Percentiles rank a stretch among this genome's conserved stretches.
phyloP scores from a whole-genome alignment of 2,888 invertebrate species.

The Drymonia ruficornis region DNA sequence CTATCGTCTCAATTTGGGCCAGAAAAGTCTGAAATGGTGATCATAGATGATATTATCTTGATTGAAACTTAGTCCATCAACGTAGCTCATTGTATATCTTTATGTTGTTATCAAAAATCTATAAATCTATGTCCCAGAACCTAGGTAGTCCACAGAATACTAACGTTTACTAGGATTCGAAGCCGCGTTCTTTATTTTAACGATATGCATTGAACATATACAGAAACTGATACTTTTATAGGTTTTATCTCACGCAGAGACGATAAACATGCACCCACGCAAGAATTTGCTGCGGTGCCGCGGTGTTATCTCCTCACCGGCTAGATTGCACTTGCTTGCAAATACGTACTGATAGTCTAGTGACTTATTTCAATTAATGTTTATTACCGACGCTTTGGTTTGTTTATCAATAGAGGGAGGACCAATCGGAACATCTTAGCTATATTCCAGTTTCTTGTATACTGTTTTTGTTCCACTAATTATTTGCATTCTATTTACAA shows the following conservation, averaged over 20 bases:
- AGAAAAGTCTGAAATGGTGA: no score
- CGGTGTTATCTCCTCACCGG: slow-evolving; percentile 22
- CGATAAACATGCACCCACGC: slow-evolving; percentile 32
- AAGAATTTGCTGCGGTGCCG: slow-evolving; percentile 14
- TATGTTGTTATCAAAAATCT: no score
- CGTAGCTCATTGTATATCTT: no score
- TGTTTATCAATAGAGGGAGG: background rate
- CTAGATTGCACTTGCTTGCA: slow-evolving; percentile 34
- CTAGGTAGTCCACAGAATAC: no score
- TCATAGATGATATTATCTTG: no score
- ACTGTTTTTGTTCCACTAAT: no score
- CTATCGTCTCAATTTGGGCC: no score
- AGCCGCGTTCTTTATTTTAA: background rate
- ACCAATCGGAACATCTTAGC: background rate
- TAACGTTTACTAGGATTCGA: background rate
- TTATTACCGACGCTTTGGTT: background rate
- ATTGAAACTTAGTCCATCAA: no score
- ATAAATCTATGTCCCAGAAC: no score
- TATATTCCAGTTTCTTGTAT: no score
- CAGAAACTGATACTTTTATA: slow-evolving; percentile 8
- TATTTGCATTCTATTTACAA: no score
- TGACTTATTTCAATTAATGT: slow-evolving; percentile 17
- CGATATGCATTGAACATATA: background rate
- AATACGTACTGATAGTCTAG: slow-evolving; percentile 18
- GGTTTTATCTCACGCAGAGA: slow-evolving; percentile 28